Base-by-base conservation (phyloP, 2,888 invertebrate species). In the Andrena haemorrhoa region DNA sequence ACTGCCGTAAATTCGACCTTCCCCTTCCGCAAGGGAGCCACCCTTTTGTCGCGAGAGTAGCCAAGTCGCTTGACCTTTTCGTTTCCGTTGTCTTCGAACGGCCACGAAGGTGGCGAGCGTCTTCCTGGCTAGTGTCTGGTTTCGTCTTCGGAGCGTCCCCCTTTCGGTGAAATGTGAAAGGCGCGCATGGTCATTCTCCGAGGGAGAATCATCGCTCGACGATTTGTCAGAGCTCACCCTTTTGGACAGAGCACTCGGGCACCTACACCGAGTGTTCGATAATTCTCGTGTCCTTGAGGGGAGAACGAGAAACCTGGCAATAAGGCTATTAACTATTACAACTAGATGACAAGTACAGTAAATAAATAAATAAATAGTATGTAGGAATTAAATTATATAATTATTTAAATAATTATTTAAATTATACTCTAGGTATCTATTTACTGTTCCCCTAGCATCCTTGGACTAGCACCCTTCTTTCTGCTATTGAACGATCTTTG, bases 1-100 rank as follows among this genome's bases (percentile, higher is more conserved):
- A 79, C 61, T 80, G 75, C 71, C 58, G 71, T 71, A 61, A 80
- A 75, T 80, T 80, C 70, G 75, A 75, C 80, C 82, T 75, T 82
- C 56, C 63, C 58, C 49, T 53, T 41, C 64, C 56, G 33, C 60
- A 6, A 23, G 56, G 29, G 53, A 60, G 49, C 33, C 65, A n/a
- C 47, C 56, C 65, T 70, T 56, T 74, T 81, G 69, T 73, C 58
- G 31, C 49, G 49, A 72, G 49, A 63, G 58, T 10, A 51, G 35
- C 61, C 51, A 29, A 41, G 31, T 74, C 23, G 31, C 16, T 20
- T 66, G 77, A 83, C 76, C 74, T 77, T 83, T 75, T 29, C 75
- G 8, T 60, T 80, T 41, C 65, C 12, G 47, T 60, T 49, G 63
- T 65, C 58, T 41, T 49, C 26, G n/a, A 58, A 5, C 20, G 23